phyloP scores from a whole-genome alignment of 1,140 invertebrate genomes.

The Globodera ellingtonae region DNA sequence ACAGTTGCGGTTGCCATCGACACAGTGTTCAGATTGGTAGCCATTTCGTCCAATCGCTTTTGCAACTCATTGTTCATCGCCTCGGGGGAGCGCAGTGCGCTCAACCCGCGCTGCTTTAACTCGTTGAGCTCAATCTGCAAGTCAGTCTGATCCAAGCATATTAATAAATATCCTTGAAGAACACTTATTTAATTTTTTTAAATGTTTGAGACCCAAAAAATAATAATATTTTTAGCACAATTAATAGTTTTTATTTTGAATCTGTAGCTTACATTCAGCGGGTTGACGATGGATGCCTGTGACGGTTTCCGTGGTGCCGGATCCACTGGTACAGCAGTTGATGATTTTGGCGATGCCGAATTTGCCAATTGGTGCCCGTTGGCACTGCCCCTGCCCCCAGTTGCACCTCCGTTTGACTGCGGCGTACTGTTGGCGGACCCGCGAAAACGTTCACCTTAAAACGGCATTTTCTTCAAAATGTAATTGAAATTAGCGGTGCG shows the following conservation, averaged over 20 bases:
- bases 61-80: slow-evolving; percentile 34
- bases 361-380: slow-evolving; percentile 14
- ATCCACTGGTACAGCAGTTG: slow-evolving; percentile 31
- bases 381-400: slow-evolving; percentile 6
- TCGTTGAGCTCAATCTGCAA: slow-evolving; percentile 36
- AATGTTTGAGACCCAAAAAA: no score
- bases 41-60: slow-evolving; percentile 35
- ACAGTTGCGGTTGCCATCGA: background rate
- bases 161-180: background rate
- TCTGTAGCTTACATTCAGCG: background rate
- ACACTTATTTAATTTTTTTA: no score
- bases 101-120: slow-evolving; percentile 40
- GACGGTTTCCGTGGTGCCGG: slow-evolving; percentile 37
- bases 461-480: background rate
- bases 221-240: background rate
- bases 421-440: slow-evolving; percentile 21
- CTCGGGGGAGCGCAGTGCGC: slow-evolving; percentile 34
- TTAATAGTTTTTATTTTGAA: background rate
- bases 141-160: background rate
- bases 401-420: slow-evolving; percentile 11
- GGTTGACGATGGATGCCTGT: slow-evolving; percentile 1
- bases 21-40: slow-evolving; percentile 28
- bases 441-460: slow-evolving; percentile 7
- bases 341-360: slow-evolving; percentile 36
- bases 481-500: no score